Evolutionary conservation across 1,140 invertebrate genomes (phyloP).

Genomic region (Lepidurus arcticus): DNA sequence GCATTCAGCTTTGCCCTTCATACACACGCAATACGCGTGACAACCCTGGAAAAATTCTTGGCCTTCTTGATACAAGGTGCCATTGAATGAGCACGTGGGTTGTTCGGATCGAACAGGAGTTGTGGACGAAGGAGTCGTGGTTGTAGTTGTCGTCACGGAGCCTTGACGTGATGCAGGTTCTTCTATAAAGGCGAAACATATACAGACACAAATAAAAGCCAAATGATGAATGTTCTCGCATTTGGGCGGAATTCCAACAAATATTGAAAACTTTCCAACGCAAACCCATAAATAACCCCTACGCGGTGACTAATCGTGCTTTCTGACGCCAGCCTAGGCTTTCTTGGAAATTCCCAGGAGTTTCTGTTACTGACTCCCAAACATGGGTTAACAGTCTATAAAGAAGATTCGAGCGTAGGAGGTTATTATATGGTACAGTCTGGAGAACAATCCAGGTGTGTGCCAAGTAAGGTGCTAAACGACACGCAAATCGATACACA

Average conservation of each 20-base stretch:
- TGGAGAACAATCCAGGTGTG: neutral
- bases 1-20: conserved; percentile 59
- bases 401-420: too few relatives aligned
- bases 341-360: too few relatives aligned
- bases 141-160: conserved; percentile 21
- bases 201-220: neutral
- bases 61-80: conserved; percentile 53
- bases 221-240: too few relatives aligned
- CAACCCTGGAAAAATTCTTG: conserved; percentile 68
- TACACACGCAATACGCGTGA: conserved; percentile 63
- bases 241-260: too few relatives aligned
- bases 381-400: too few relatives aligned
- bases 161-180: neutral
- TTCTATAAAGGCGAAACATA: conserved; percentile 33
- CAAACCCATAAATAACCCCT: too few relatives aligned
- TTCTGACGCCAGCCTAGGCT: too few relatives aligned
- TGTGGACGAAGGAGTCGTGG: conserved; percentile 11
- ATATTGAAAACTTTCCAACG: too few relatives aligned
- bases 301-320: too few relatives aligned
- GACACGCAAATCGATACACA: neutral
- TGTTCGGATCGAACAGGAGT: conserved; percentile 29
- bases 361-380: too few relatives aligned
- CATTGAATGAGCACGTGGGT: conserved; percentile 52
- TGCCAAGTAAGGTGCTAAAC: neutral
- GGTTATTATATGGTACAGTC: neutral